These are phyloP conservation scores for Melanchra persicariae DNA, from an alignment of 2,888 invertebrate genomes.

Conservation along the genomic window DNA sequence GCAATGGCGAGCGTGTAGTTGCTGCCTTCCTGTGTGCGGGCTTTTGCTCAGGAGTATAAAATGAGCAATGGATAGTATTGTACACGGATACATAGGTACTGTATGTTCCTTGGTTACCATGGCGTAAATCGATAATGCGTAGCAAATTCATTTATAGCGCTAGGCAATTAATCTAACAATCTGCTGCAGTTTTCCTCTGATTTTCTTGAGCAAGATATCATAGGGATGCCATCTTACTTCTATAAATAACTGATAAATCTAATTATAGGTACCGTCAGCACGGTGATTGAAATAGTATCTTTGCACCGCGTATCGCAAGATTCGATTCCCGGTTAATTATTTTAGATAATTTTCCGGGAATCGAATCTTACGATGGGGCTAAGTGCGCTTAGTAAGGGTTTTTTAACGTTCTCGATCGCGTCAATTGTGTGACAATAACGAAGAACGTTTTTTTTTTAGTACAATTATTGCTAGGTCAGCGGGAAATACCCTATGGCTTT, in stretches of 20 bases:
- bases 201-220: too few species aligned
- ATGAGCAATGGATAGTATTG: conserved; percentile 22
- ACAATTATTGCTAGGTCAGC: too few species aligned
- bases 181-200: neutral
- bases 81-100: conserved; percentile 11
- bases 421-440: too few species aligned
- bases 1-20: conserved; percentile 20
- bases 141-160: neutral
- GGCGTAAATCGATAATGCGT: conserved; percentile 31
- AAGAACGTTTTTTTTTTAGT: too few species aligned
- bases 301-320: too few species aligned
- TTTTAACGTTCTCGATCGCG: too few species aligned
- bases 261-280: neutral
- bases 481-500: too few species aligned
- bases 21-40: conserved; percentile 12
- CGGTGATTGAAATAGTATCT: neutral
- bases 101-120: conserved; percentile 24
- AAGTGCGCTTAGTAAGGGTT: too few species aligned
- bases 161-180: neutral
- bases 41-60: conserved; percentile 8
- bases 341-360: too few species aligned
- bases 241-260: neutral
- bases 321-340: too few species aligned
- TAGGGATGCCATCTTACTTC: too few species aligned
- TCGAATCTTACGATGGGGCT: too few species aligned